Base-by-base conservation (phyloP, 2,797 vertebrate genomes). In the Gymnothorax reevesii region DNA sequence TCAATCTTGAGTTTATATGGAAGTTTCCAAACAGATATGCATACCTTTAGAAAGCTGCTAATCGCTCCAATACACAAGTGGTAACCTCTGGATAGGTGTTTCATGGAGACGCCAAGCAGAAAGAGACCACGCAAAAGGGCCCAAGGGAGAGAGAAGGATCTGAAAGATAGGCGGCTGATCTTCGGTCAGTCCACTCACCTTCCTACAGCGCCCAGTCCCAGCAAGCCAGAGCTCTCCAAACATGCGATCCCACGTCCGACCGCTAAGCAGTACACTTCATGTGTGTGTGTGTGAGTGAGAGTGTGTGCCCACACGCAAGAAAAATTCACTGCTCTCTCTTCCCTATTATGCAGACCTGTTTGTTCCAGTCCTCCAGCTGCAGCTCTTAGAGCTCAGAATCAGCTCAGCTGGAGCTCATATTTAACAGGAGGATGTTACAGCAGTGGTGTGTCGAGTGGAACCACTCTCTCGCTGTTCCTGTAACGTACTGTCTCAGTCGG, bases 331-430 rank as follows among this genome's bases (percentile, higher is more conserved):
- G 13, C 8, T 6, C 25, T 73, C 69, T 62, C 20, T 69, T 42
- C 33, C 1, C 33, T 42, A 42, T 42, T 42, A 42, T 42, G 1
- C 33, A 42, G 33, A 42, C 33, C 33, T 42, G 33, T 42, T 42
- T 42, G 33, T 42, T 42, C 33, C 33, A 42, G 33, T 42, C 33
- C 2, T 42, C 33, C 33, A 42, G 33, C 33, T 42, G 33, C 33
- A 42, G 33, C 33, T 42, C 33, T 42, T 42, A 86, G 85, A 71
- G 86, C 80, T 85, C 33, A 42, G 33, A 84, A 4, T 87, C 88
- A 86, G 77, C 20, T 49, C 80, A 85, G 86, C 88, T 22, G 57
- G 87, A 85, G 85, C 82, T 87, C 87, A 82, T 90, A 87, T 80
- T 57, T 60, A 88, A 62, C 66, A 60, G 82, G 62, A 42, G 87